Evolutionary conservation across 2,888 invertebrate species (phyloP).

Genomic region (Dasypolia templi): DNA sequence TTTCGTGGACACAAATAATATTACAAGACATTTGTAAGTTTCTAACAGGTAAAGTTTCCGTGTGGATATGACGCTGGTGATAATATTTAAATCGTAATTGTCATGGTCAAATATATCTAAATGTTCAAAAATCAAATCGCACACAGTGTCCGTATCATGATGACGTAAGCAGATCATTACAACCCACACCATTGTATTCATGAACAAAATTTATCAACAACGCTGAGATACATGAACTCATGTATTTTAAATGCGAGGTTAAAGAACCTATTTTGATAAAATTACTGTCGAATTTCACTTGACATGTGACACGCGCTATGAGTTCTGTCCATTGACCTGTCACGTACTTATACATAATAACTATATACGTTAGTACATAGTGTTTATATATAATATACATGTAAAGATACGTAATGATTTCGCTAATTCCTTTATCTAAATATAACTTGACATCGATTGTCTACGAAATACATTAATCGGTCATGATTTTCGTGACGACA

Average conservation of each 20-base stretch:
- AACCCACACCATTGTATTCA: conserved; percentile 59
- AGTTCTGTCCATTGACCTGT: conserved; percentile 55
- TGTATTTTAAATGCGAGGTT: conserved; percentile 59
- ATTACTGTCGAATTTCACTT: conserved; percentile 51
- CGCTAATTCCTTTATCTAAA: conserved; percentile 48
- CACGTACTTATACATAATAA: conserved; percentile 38
- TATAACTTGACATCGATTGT: conserved; percentile 55
- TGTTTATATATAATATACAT: conserved; percentile 25
- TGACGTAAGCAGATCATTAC: conserved; percentile 53
- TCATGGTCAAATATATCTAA: conserved; percentile 12
- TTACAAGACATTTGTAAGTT: conserved; percentile 4
- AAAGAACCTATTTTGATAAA: conserved; percentile 63
- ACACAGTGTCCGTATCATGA: conserved; percentile 20
- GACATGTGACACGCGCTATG: conserved; percentile 45
- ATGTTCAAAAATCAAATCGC: conserved; percentile 26
- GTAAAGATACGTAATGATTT: conserved; percentile 31
- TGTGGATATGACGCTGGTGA: neutral
- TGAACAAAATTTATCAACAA: conserved; percentile 59
- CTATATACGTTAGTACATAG: conserved; percentile 24
- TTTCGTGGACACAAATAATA: conserved; percentile 28
- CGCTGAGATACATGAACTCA: conserved; percentile 42
- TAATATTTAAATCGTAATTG: conserved; percentile 6
- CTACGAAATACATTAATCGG: conserved; percentile 34
- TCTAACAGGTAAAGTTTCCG: conserved; percentile 11
- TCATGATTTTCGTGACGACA: conserved; percentile 60